Evolutionary conservation across 2,797 vertebrate species (phyloP).

Genomic region (Peromyscus eremicus): DNA sequence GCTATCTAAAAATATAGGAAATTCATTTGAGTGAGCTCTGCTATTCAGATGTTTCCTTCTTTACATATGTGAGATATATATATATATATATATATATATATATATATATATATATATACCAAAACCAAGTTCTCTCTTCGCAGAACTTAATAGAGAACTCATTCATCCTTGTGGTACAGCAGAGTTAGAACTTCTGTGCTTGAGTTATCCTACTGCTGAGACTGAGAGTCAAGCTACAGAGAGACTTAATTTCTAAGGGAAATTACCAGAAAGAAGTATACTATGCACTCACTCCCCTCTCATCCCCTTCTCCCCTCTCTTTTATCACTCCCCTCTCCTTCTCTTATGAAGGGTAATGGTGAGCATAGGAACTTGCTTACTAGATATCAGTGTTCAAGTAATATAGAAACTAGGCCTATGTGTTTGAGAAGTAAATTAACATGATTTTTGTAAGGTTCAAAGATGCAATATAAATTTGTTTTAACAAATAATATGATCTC

Average conservation of each 20-base stretch:
- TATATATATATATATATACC: too few relatives aligned
- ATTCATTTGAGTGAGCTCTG: not conserved
- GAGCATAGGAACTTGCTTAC: not conserved
- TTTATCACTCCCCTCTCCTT: not conserved
- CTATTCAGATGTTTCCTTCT: slow-evolving; percentile 37
- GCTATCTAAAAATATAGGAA: slow-evolving; percentile 1
- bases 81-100: too few relatives aligned
- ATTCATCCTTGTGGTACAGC: not conserved
- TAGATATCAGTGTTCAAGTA: not conserved
- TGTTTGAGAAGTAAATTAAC: slow-evolving; percentile 29
- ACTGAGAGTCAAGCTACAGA: not conserved
- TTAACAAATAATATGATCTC: slow-evolving; percentile 5
- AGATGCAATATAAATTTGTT: slow-evolving; percentile 42
- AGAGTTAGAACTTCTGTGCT: not conserved
- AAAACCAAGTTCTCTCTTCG: not conserved
- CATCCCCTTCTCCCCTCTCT: not conserved
- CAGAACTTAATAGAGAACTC: not conserved
- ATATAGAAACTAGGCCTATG: not conserved
- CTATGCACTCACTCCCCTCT: not conserved
- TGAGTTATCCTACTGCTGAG: not conserved
- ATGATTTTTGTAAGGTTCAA: slow-evolving; percentile 39
- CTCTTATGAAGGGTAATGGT: not conserved
- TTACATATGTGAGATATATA: too few relatives aligned
- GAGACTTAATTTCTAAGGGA: not conserved
- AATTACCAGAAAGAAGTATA: slow-evolving; percentile 3